A percentile compares a stretch with the other conserved stretches of the same genome.
Conservation (phyloP, 2,888 invertebrate genomes). For the Pharmacophagus antenor region DNA sequence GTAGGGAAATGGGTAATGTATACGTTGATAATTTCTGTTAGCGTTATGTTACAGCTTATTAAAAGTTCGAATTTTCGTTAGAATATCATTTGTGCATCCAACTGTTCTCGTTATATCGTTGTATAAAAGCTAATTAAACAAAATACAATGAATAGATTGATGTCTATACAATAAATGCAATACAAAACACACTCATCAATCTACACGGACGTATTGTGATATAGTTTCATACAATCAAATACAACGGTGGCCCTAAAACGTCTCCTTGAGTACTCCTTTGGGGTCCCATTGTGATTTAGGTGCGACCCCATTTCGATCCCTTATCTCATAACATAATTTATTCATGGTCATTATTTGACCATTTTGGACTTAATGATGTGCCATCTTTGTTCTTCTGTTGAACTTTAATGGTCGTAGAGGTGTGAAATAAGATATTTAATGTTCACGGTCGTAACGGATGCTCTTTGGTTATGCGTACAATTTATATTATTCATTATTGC, state of each 20-base stretch:
- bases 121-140: no score
- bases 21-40: no score
- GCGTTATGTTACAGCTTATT: no score
- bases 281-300: constrained; percentile 61
- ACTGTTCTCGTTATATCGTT: no score
- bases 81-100: no score
- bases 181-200: constrained; percentile 48
- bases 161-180: constrained; percentile 19
- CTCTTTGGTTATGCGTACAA: constrained; percentile 38
- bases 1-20: no score
- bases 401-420: constrained; percentile 66
- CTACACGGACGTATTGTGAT: constrained; percentile 65
- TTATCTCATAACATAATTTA: constrained; percentile 74
- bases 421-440: constrained; percentile 74
- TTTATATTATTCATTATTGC: constrained; percentile 2
- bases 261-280: constrained; percentile 60
- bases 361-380: constrained; percentile 76
- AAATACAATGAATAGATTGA: neutral
- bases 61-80: no score
- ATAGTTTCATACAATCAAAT: constrained; percentile 72
- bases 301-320: constrained; percentile 53
- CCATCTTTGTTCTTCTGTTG: constrained; percentile 70
- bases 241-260: constrained; percentile 57
- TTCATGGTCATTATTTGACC: constrained; percentile 81
- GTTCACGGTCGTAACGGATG: constrained; percentile 56